phyloP scores from a whole-genome alignment of 2,888 invertebrate species.

The Xestia c-nigrum region DNA sequence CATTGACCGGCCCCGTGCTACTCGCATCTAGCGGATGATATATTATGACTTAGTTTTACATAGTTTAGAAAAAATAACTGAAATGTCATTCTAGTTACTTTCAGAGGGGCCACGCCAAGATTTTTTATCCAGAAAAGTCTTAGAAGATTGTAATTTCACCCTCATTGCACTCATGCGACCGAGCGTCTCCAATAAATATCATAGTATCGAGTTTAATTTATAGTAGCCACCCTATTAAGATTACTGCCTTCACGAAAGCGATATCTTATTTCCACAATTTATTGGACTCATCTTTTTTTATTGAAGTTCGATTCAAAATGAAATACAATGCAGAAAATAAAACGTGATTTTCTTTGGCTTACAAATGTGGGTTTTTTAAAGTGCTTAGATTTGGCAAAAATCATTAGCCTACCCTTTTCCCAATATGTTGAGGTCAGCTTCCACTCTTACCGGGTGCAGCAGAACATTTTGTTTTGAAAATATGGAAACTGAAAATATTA shows the following conservation, averaged over 20 bases:
- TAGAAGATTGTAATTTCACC: background rate
- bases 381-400: background rate
- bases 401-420: background rate
- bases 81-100: background rate
- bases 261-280: conserved; percentile 17
- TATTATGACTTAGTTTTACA: no score
- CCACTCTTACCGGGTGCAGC: background rate
- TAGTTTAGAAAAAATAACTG: background rate
- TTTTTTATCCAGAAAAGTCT: background rate
- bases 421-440: background rate
- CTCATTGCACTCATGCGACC: background rate
- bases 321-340: background rate
- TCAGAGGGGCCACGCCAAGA: background rate
- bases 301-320: conserved; percentile 4
- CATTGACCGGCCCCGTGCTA: no score
- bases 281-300: conserved; percentile 8
- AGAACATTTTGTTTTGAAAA: background rate
- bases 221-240: conserved; percentile 7
- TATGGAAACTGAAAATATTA: background rate
- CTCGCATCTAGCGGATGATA: no score
- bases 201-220: conserved; percentile 7
- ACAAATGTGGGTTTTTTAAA: background rate
- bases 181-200: conserved; percentile 24
- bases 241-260: conserved; percentile 9
- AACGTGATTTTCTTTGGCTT: background rate